Conservation (phyloP, 2,113 vertebrate genomes). For the Muntiacus reevesi region DNA sequence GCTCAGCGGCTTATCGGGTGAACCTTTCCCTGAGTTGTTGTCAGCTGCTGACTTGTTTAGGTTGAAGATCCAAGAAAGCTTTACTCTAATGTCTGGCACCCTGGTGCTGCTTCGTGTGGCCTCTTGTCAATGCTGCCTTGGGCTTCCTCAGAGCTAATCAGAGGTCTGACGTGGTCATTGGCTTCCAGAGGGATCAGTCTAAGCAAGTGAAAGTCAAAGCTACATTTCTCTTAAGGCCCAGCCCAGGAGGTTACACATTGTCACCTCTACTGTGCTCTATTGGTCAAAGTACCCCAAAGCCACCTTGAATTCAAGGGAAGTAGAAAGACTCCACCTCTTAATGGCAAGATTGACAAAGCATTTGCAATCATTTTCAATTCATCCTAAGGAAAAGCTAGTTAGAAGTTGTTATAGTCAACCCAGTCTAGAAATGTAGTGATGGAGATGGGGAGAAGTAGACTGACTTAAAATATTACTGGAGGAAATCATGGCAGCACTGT, state of each 20-base stretch:
- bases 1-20: fast-evolving
- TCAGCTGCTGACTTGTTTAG: too few species aligned
- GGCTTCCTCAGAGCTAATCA: background rate
- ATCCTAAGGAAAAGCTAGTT: background rate
- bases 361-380: background rate
- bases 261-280: background rate
- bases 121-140: background rate
- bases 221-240: background rate
- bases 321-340: background rate
- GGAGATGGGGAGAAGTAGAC: background rate
- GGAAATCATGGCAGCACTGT: background rate
- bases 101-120: background rate
- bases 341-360: background rate
- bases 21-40: background rate
- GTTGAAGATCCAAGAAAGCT: background rate
- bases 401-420: background rate
- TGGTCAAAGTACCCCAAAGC: background rate
- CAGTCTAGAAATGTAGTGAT: background rate
- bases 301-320: background rate
- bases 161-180: background rate
- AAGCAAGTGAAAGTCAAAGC: background rate
- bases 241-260: background rate
- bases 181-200: background rate
- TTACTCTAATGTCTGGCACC: background rate
- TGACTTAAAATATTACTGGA: background rate